Conservation (phyloP, 2,888 invertebrate species). For the Macropis europaea region DNA sequence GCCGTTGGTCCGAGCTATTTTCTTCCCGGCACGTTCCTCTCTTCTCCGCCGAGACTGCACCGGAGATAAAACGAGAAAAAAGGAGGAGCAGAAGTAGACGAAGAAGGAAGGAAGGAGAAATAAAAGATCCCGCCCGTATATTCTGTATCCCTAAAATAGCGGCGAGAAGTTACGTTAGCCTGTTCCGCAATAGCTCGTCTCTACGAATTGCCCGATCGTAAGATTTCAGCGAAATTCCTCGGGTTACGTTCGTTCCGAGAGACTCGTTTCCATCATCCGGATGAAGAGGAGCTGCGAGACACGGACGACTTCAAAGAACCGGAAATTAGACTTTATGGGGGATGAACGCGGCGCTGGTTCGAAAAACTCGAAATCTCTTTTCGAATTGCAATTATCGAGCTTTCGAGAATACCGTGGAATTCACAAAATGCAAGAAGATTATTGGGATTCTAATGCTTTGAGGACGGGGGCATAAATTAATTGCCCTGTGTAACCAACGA, state of each 20-base stretch:
- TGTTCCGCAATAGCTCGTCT: constrained; percentile 42
- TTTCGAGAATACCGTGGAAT: too few relatives aligned
- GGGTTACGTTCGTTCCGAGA: neutral
- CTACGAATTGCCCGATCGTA: neutral
- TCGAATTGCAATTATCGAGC: too few relatives aligned
- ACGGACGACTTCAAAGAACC: too few relatives aligned
- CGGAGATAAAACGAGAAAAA: constrained; percentile 10
- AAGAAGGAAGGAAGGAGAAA: constrained; percentile 16
- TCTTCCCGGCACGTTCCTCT: constrained; percentile 65
- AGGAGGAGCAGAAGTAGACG: neutral
- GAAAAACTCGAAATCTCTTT: too few relatives aligned
- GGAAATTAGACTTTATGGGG: too few relatives aligned
- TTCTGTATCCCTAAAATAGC: constrained; percentile 55
- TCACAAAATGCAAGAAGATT: too few relatives aligned
- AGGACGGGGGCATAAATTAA: too few relatives aligned
- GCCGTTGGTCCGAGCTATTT: constrained; percentile 70
- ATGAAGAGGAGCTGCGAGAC: too few relatives aligned
- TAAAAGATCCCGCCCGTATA: constrained; percentile 37
- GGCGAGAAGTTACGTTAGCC: constrained; percentile 52
- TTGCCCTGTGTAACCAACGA: too few relatives aligned
- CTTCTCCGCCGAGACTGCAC: constrained; percentile 53
- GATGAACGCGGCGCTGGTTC: too few relatives aligned
- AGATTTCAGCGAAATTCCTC: neutral
- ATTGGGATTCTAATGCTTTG: too few relatives aligned
- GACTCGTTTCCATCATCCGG: too few relatives aligned